Percentiles rank a stretch among this genome's conserved stretches.
Conservation (phyloP, 2,797 vertebrate genomes). For the Acestrorhynchus altus region DNA sequence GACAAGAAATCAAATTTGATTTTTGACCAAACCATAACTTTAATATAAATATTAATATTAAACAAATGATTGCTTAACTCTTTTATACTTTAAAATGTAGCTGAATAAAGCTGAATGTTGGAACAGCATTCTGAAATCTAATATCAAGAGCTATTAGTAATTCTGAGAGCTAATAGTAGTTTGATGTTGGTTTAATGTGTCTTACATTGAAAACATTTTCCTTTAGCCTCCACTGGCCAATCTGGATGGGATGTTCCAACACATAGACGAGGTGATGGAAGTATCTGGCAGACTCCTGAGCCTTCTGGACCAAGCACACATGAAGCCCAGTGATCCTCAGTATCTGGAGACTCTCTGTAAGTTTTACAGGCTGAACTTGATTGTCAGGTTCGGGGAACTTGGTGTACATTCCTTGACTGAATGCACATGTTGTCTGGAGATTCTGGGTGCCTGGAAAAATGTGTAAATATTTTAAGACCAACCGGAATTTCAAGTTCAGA, state of each 20-base stretch:
- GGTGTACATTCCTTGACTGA: not conserved
- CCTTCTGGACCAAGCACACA: constrained; percentile 77
- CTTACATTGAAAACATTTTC: not conserved
- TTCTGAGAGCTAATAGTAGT: too few relatives aligned
- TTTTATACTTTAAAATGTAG: too few relatives aligned
- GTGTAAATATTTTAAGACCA: constrained; percentile 7
- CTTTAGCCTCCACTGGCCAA: constrained; percentile 84
- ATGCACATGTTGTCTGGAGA: not conserved
- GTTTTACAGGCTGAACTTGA: constrained; percentile 55
- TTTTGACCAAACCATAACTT: too few relatives aligned
- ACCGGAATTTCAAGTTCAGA: constrained; percentile 39
- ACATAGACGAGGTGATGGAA: constrained; percentile 84
- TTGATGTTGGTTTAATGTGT: not conserved
- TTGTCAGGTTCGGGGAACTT: constrained; percentile 29
- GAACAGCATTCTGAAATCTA: too few relatives aligned
- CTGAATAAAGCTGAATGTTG: too few relatives aligned
- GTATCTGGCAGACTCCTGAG: constrained; percentile 84
- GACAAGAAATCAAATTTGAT: too few relatives aligned
- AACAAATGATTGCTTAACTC: too few relatives aligned
- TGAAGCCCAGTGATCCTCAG: constrained; percentile 64
- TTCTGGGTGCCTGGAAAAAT: not conserved
- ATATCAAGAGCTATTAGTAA: too few relatives aligned
- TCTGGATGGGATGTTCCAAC: constrained; percentile 88
- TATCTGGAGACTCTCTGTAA: constrained; percentile 86
- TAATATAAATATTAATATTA: too few relatives aligned